Evolutionary conservation across 2,888 invertebrate species (phyloP), one percentile per base, ranked within the genome.

Genomic region (Griposia aprilina): DNA sequence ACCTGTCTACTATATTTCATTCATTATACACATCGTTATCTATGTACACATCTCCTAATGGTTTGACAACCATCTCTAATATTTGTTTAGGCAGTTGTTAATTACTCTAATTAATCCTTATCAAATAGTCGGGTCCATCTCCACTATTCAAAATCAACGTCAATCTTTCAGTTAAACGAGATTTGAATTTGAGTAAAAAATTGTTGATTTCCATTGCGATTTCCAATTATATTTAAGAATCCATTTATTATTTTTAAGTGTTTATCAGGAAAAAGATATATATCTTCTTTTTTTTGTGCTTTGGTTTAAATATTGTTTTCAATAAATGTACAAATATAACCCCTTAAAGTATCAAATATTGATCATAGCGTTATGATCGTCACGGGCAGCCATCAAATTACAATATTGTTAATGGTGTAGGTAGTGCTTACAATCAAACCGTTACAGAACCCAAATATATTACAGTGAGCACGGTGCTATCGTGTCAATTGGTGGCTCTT

Each of bases 91-190:
- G 30, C 17, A 30, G 30, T 52, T 66, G 59, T 50, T 74, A 66
- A 67, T 55, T 26, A 69, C 59, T 68, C 8, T 82, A 63, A 68
- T 82, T 67, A 82, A 57, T 50, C 26, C 7, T 70, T 71, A 86
- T 76, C 57, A 67, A 75, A 67, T 7, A 7, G 30, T 50, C 23
- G 23, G 23, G 30, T 45, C 41, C 55, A 1, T 62, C 57, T 65
- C 23, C 13, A 45, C 15, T 45, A 50, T 41, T 62, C 55, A 48
- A 75, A 76, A 7, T 59, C 6, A 52, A 59, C 23, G 13, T 50
- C 17, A 23, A 57, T 41, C 11, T 55, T 36, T n/a, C 41, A 48
- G 11, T 23, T 55, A 41, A 8, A 50, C 13, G 11, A 78, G 48
- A 20, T 41, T 48, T 11, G 30, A 60, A 60, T 62, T 62, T 30